Percentiles rank a stretch among this genome's conserved stretches.
Evolutionary conservation across 1,140 invertebrate genomes (phyloP).

Genomic region (Solenopsis invicta): DNA sequence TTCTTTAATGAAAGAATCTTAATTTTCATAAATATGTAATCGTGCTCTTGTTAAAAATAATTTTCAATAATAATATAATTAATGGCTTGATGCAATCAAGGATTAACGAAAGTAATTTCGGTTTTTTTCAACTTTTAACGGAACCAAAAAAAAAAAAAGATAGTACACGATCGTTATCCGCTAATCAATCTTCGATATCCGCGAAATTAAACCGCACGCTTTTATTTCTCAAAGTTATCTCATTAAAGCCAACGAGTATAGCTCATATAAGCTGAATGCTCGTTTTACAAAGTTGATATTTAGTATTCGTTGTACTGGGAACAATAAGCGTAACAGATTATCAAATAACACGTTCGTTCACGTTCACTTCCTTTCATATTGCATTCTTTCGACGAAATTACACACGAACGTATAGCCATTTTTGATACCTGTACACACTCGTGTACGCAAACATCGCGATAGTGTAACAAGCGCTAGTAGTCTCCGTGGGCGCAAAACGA

Average conservation of each 20-base stretch:
- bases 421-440: background rate
- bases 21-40: constrained; percentile 15
- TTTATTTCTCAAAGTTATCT: constrained; percentile 62
- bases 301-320: constrained; percentile 45
- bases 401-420: background rate
- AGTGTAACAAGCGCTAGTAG: constrained; percentile 26
- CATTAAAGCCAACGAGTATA: constrained; percentile 47
- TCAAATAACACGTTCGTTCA: constrained; percentile 62
- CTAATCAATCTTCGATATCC: constrained; percentile 55
- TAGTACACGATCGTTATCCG: constrained; percentile 36
- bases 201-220: constrained; percentile 51
- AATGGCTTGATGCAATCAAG: background rate
- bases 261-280: constrained; percentile 16
- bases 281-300: constrained; percentile 65
- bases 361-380: constrained; percentile 20
- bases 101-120: constrained; percentile 20
- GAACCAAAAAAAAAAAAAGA: constrained; percentile 5
- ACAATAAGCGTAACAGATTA: constrained; percentile 63
- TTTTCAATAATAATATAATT: background rate
- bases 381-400: constrained; percentile 38
- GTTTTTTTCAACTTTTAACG: constrained; percentile 13
- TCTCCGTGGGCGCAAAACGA: background rate
- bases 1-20: background rate
- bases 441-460: background rate
- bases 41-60: background rate